Percentiles rank a stretch among this genome's conserved stretches.
Evolutionary conservation across 2,888 invertebrate species (phyloP).

Genomic region (Andricus quercusramuli): DNA sequence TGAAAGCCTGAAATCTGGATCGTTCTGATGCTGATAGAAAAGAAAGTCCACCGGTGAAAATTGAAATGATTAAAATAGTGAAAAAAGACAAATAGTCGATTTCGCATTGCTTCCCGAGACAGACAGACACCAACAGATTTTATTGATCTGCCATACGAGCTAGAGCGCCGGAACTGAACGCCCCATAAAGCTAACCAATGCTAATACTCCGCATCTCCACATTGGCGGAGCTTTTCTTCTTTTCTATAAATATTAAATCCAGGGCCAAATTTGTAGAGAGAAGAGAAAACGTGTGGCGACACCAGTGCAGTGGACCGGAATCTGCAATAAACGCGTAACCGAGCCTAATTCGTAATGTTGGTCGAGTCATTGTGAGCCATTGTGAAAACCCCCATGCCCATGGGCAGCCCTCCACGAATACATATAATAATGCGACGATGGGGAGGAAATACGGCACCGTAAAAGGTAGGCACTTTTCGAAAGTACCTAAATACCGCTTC

Average conservation of each 20-base stretch:
- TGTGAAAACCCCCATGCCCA: conserved; percentile 57
- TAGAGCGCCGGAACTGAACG: conserved; percentile 79
- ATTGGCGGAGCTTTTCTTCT: conserved; percentile 69
- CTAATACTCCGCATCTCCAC: conserved; percentile 79
- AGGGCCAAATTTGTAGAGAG: conserved; percentile 50
- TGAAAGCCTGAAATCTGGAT: no score
- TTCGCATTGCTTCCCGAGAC: conserved; percentile 75
- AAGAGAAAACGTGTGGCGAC: conserved; percentile 61
- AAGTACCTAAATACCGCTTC: conserved; percentile 5
- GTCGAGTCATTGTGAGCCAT: conserved; percentile 66
- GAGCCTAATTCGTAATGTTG: conserved; percentile 78
- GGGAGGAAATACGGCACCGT: not conserved
- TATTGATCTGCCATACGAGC: conserved; percentile 70
- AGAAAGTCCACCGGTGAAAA: not conserved
- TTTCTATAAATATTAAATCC: conserved; percentile 48
- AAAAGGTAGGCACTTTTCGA: conserved; percentile 43
- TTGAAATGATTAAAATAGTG: conserved; percentile 33
- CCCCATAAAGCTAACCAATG: conserved; percentile 83
- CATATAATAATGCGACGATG: no score
- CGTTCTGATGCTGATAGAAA: no score
- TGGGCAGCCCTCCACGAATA: conserved; percentile 45
- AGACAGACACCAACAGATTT: conserved; percentile 73
- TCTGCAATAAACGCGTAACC: conserved; percentile 77
- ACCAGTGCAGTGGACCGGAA: conserved; percentile 72
- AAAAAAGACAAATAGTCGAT: conserved; percentile 63